Base-by-base conservation (phyloP, 1,140 invertebrate species). In the Mactra quadrangularis region DNA sequence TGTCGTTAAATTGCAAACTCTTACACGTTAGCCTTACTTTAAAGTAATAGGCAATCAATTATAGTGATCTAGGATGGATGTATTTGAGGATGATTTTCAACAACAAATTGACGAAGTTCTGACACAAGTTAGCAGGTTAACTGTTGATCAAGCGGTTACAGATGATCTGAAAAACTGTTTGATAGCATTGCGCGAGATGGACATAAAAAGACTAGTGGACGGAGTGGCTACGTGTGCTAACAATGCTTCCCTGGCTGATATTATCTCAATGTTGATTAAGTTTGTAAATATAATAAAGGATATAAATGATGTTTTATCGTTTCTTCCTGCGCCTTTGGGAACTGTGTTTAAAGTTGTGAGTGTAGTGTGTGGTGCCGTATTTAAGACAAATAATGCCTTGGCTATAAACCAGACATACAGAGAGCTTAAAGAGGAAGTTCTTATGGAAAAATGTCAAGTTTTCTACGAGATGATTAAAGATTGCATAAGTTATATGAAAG, bases 401-500 rank as follows among this genome's bases (percentile, higher is more conserved):
- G 31, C 25, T 9, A 11, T 62, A 19, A 35, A 33, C 29, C 15
- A 62, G 3, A 6, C 27, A 35, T 62, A 33, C 35, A 15, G 9
- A 9, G 59, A 27, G 3, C 29, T 35, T 35, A 6, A 33, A n/a
- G 59, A 62, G 6, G 13, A 27, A 17, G 31, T 33, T 17, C 25
- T 62, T 4, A 62, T 33, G 17, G 59, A 27, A 6, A 62, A 62
- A 62, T 62, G 31, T 35, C 29, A 31, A 35, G 59, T 31, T 27
- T 11, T 31, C 3, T 62, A 31, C 35, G 33, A 19, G 17, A 62
- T 33, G 19, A 33, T 62, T 33, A 35, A 13, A 17, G 17, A 35
- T n/a, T 62, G 59, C 25, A 62, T 62, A 3, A 17, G 31, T 19
- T 62, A 62, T 19, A 62, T 62, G 9, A 27, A 62, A 35, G 59